Evolutionary conservation across 2,113 vertebrate genomes (phyloP), one percentile per base, ranked within the genome.

Genomic region (Callipepla californica): DNA sequence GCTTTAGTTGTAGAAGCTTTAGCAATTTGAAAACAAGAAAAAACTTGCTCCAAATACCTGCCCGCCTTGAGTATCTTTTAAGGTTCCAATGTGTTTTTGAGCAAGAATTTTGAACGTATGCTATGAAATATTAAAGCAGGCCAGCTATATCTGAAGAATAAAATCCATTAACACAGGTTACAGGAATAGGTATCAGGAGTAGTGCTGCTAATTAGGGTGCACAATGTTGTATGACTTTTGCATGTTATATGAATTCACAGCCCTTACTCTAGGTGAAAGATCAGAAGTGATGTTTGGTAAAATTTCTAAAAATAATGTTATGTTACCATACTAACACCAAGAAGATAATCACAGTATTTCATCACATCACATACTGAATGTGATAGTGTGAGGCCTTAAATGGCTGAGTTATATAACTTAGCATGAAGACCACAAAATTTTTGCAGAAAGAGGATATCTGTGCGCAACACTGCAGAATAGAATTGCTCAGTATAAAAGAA

Each of bases 41-140:
- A 78, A 92, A 79, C 50, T 79, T 82, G 36, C 82, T 91, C 73
- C 87, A 90, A 87, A 88, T 82, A 69, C 40, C 15, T 88, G 65
- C 53, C 65, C 48, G 88, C 40, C 34, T 84, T 85, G 62, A 89
- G 48, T 93, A 90, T 93, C 48, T 90, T 73, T 92, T 62, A 78
- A 94, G 59, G 15, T 83, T 90, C 38, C 85, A 65, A 77, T 90
- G 68, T 85, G 73, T 82, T 69, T 93, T 94, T 85, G 59, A 95
- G 79, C 61, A 91, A 76, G 67, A 87, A 47, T 89, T 92, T 92
- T 93, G 36, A 89, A 93, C 93, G 90, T 87, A 57, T 73, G 28
- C 34, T 85, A 95, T 93, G 53, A 87, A 95, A 94, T 92, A 95
- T 96, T 96, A 91, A 93, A 85, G 51, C 74, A 89, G 58, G 16